Conservation (phyloP, 92 coral and sea anemone species). For the Epizoanthus rinbou region DNA sequence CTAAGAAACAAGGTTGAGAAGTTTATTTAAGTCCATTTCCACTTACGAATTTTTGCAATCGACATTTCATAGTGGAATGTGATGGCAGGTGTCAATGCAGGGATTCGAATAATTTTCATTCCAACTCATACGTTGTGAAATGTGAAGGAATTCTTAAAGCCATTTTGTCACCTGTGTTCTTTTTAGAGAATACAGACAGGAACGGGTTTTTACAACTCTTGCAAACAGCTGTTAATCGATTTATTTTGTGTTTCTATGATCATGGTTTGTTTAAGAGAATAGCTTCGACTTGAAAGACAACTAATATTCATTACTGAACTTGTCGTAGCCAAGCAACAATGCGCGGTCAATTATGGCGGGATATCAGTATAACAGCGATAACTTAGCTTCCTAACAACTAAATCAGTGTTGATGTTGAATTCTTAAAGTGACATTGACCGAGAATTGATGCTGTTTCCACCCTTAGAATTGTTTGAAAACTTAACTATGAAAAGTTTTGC, state of each 20-base stretch:
- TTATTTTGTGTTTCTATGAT: constrained; percentile 33
- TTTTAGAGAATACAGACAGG: background rate
- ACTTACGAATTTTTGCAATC: background rate
- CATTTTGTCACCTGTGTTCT: constrained; percentile 22
- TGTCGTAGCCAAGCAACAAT: constrained; percentile 32
- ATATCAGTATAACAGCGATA: background rate
- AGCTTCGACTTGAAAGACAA: constrained; percentile 23
- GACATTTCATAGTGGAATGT: background rate
- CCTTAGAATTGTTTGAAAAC: background rate
- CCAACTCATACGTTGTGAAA: background rate
- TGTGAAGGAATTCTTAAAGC: constrained; percentile 32
- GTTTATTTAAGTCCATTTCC: background rate
- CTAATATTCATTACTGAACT: background rate
- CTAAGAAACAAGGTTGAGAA: background rate
- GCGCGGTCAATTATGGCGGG: constrained; percentile 23
- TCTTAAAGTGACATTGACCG: background rate
- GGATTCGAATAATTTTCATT: background rate
- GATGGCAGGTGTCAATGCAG: background rate
- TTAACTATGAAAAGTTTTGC: background rate
- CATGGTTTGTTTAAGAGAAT: constrained; percentile 22
- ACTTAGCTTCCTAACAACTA: background rate
- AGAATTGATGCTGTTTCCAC: background rate
- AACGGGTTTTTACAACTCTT: constrained; percentile 35
- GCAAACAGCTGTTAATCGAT: constrained; percentile 35
- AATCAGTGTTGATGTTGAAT: background rate